Base-by-base conservation (phyloP, 2,888 invertebrate genomes). In the Leptogaster cylindrica region DNA sequence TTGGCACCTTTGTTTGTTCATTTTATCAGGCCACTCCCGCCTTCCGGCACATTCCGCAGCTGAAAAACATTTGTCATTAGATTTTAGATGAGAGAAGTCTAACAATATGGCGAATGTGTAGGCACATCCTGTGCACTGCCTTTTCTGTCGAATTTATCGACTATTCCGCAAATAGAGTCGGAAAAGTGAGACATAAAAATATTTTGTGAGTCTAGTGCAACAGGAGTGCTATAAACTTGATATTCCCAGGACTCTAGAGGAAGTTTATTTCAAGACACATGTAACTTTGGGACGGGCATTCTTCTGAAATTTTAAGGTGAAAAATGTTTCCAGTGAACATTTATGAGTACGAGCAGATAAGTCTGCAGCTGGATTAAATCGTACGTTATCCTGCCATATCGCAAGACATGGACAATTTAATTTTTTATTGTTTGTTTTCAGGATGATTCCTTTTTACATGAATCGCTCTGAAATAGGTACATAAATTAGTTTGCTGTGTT, bases 171-270 rank as follows among this genome's bases (percentile, higher is more conserved):
- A 23, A 55, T 33, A 33, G 14, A 55, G 55, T 20, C 36, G 31
- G 20, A 20, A 20, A 20, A 55, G 36, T 31, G 36, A 55, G 39
- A 55, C 55, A 55, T 55, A 55, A 55, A 55, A 55, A 36, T 55
- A 55, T 36, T 55, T 55, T 55, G 55, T 55, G 55, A 20, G 55
- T 55, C 55, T 55, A 55, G 55, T 23, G 55, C 55, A 55, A 55
- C 55, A 55, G 55, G 55, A 55, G 55, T 55, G 55, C 55, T 55
- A 55, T 55, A 55, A 55, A 55, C 55, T 55, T 55, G 36, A 55
- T 55, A 55, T 55, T 55, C 55, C 39, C 55, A 55, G 55, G 23
- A 55, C 36, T 36, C 18, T 10, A 23, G 33, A 39, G 12, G 4
- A 25, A 23, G 55, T 55, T 55, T 55, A 55, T 46, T 55, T 55